Conservation (phyloP, 2,797 vertebrate species). For the Sebastiscus tertius region DNA sequence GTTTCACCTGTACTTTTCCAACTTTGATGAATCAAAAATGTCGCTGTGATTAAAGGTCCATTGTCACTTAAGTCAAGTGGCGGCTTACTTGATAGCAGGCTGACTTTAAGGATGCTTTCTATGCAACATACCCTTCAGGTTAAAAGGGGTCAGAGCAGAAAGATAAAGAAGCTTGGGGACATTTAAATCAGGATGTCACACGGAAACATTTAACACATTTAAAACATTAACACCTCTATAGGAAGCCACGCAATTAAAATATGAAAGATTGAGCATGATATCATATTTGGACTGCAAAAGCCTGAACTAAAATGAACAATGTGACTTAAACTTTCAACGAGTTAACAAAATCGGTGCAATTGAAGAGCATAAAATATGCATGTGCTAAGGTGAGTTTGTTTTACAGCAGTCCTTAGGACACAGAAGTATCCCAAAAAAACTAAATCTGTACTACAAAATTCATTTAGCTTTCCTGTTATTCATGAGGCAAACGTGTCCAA, state of each 20-base stretch:
- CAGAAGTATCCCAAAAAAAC: neutral
- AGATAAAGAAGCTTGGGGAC: neutral
- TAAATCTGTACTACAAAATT: neutral
- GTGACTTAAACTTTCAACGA: neutral
- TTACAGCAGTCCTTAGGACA: neutral
- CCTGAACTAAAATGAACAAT: neutral
- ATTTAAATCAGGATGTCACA: conserved; percentile 49
- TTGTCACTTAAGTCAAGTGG: neutral
- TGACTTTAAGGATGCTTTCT: conserved; percentile 10
- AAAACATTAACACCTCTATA: neutral
- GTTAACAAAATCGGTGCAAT: neutral
- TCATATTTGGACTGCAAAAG: neutral
- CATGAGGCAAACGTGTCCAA: neutral
- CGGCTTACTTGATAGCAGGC: neutral
- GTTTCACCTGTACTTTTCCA: no score
- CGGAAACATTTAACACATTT: neutral
- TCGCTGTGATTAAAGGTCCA: no score
- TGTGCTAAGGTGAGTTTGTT: neutral
- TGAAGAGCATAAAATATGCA: neutral
- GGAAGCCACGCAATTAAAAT: neutral
- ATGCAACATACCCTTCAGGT: neutral
- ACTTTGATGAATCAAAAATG: no score
- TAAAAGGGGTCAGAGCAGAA: conserved; percentile 28
- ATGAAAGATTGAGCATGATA: neutral
- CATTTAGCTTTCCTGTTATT: neutral